Evolutionary conservation across 2,888 invertebrate species (phyloP).

Genomic region (Hirtodrosophila histrioides): DNA sequence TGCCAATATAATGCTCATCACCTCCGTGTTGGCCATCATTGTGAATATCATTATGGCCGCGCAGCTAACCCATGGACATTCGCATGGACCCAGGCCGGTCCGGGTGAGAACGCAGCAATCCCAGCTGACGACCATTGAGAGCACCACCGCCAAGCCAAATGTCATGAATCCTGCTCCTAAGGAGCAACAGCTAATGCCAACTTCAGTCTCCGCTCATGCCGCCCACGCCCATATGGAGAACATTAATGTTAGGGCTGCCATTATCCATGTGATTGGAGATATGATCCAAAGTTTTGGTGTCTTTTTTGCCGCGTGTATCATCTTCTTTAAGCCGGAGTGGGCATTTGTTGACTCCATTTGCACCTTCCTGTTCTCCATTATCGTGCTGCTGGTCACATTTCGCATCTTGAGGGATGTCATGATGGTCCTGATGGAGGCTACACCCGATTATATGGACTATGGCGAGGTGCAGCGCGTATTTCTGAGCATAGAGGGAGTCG

Average conservation of each 20-base stretch:
- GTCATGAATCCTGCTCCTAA: not conserved
- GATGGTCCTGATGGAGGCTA: conserved; percentile 70
- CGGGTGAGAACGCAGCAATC: not conserved
- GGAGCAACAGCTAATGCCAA: conserved; percentile 8
- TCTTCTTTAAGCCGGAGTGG: conserved; percentile 62
- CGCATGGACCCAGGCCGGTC: conserved; percentile 23
- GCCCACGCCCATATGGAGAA: conserved; percentile 26
- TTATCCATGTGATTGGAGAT: conserved; percentile 69
- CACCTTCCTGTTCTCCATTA: conserved; percentile 64
- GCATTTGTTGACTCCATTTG: conserved; percentile 65
- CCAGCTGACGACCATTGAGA: not conserved
- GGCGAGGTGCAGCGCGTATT: conserved; percentile 58
- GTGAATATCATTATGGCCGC: conserved; percentile 90
- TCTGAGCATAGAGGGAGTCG: conserved; percentile 61
- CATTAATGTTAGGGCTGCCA: conserved; percentile 66
- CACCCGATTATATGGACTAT: conserved; percentile 66
- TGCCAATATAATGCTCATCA: conserved; percentile 94
- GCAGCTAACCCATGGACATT: conserved; percentile 51
- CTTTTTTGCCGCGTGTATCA: conserved; percentile 62
- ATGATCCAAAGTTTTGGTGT: conserved; percentile 66
- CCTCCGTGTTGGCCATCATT: conserved; percentile 94
- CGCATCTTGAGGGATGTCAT: conserved; percentile 62
- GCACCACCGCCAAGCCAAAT: not conserved
- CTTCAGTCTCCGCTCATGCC: conserved; percentile 35
- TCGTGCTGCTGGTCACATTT: conserved; percentile 55